A percentile compares a stretch with the other conserved stretches of the same genome.
These are phyloP conservation scores for Eciton burchellii DNA, from an alignment of 1,140 invertebrate genomes.

Conservation along the genomic window DNA sequence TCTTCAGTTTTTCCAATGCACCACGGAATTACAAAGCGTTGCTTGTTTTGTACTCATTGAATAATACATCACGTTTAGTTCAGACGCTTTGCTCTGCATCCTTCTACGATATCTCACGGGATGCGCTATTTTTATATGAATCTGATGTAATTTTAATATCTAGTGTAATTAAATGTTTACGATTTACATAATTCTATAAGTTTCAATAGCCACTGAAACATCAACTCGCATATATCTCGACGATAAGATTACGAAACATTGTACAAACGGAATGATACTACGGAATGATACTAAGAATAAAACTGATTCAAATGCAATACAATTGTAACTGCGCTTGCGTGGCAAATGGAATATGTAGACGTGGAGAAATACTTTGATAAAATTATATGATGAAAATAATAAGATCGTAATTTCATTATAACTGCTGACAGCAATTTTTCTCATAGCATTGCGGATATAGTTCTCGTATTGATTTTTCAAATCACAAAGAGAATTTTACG, in stretches of 20 bases:
- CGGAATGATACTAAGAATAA: conserved; percentile 19
- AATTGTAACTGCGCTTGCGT: conserved; percentile 26
- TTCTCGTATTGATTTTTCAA: neutral
- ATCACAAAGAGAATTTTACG: neutral
- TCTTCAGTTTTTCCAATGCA: neutral
- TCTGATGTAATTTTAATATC: neutral
- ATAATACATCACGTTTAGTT: neutral
- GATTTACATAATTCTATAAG: neutral
- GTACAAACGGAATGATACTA: no score
- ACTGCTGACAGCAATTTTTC: conserved; percentile 1
- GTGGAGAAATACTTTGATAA: neutral
- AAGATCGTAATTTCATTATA: conserved; percentile 43
- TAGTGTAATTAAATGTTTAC: neutral
- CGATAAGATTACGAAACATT: neutral
- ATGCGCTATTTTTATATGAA: neutral
- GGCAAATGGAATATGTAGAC: neutral
- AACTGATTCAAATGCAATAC: neutral
- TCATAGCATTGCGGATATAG: neutral
- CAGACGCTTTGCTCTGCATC: neutral
- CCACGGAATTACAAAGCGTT: neutral
- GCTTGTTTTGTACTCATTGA: neutral
- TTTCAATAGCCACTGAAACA: neutral
- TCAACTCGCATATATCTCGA: neutral
- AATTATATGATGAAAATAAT: neutral
- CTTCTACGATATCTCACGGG: neutral